Evolutionary conservation across 1,140 invertebrate species (phyloP).

Genomic region (Drosophila navojoa): DNA sequence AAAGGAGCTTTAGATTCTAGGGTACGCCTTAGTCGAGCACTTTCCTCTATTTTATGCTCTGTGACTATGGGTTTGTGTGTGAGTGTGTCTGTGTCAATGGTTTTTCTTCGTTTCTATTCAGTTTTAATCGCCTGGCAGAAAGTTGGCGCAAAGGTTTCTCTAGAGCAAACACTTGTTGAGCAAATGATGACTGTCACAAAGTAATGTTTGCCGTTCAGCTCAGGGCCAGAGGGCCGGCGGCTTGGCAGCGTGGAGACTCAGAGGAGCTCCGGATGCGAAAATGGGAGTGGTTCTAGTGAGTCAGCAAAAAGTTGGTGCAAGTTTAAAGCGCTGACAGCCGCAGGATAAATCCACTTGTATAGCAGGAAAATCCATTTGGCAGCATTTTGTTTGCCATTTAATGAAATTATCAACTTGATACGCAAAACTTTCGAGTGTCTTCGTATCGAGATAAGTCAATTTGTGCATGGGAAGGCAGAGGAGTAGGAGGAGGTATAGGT

Average conservation of each 20-base stretch:
- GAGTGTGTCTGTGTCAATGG: neutral
- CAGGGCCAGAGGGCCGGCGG: neutral
- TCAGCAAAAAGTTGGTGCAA: slow-evolving; percentile 19
- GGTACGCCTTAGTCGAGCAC: neutral
- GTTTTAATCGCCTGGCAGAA: slow-evolving; percentile 49
- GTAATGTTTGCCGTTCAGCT: slow-evolving; percentile 72
- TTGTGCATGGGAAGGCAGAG: neutral
- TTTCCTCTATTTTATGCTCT: slow-evolving; percentile 11
- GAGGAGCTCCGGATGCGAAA: neutral
- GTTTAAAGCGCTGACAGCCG: slow-evolving; percentile 23
- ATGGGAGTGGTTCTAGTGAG: slow-evolving; percentile 2
- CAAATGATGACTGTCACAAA: slow-evolving; percentile 77
- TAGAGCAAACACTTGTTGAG: slow-evolving; percentile 78
- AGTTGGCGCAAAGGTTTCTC: slow-evolving; percentile 63
- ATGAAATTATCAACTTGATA: slow-evolving; percentile 76
- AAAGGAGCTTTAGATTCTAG: neutral
- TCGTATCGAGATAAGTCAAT: slow-evolving; percentile 64
- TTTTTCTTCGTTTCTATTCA: slow-evolving; percentile 35
- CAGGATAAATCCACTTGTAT: slow-evolving; percentile 36
- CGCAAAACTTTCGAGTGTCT: slow-evolving; percentile 52
- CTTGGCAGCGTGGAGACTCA: neutral
- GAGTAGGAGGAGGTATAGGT: neutral
- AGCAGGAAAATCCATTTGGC: slow-evolving; percentile 37
- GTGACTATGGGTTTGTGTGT: neutral
- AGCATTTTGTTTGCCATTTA: slow-evolving; percentile 68